Base-by-base conservation (phyloP, 2,888 invertebrate genomes). In the Pammene aurita region DNA sequence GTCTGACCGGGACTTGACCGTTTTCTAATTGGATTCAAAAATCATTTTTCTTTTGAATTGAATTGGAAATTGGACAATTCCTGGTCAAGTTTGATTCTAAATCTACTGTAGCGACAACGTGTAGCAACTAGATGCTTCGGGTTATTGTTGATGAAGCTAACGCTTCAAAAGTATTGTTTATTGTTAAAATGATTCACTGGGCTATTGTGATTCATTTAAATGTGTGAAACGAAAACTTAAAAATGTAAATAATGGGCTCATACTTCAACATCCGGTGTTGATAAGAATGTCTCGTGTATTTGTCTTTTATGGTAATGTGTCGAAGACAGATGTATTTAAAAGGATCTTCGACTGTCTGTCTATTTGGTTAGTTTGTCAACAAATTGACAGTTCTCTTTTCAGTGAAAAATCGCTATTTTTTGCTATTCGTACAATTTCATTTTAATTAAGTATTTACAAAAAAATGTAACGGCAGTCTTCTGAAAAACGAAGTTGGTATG, bases 321-420 rank as follows among this genome's bases (percentile, higher is more conserved):
- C 85, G 84, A 83, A 81, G 78, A 73, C 70, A 69, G 71, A 70
- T 76, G 71, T 72, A 75, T 72, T 66, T 70, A 70, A 70, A 70
- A 50, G 16, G 67, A 67, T 58, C 77, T 79, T 77, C 79, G 82
- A 82, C 80, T 72, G 66, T 71, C 52, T 74, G 76, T 83, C 77
- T 78, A 78, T 77, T 82, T 76, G 73, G 67, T 70, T 57, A 13
- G 57, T 55, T 65, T 79, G 78, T 82, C 78, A 26, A 18, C 78
- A 18, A 18, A 79, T 81, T 77, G 73, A 75, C 73, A 80, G 68
- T 71, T 57, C 73, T 76, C 75, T 76, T 72, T 74, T 77, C 81
- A 85, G 90, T 90, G 91, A 90, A 85, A 88, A 90, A 89, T 90
- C 91, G 90, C 91, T 91, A 91, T 90, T 90, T 86, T 26, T 62